These are phyloP conservation scores for Phycodurus eques DNA, from an alignment of 2,113 vertebrate genomes.

Conservation along the genomic window DNA sequence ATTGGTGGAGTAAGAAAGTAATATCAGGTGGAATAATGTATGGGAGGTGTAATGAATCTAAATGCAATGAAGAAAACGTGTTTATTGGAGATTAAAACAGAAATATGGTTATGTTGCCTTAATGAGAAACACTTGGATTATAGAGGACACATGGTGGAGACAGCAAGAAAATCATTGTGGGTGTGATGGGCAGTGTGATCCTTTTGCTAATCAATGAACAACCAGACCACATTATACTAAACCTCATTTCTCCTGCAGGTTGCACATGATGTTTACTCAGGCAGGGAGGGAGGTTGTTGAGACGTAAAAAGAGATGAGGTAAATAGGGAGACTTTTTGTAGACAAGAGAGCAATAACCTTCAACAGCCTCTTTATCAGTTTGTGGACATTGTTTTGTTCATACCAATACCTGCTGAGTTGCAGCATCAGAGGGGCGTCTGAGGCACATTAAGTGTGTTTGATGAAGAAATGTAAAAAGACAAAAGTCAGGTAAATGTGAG, in stretches of 20 bases:
- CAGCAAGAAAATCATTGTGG: not conserved
- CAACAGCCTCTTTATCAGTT: constrained; percentile 26
- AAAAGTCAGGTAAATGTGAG: constrained; percentile 5
- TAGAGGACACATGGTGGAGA: not conserved
- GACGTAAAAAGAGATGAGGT: not conserved
- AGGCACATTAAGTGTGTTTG: constrained; percentile 24
- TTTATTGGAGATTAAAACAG: constrained; percentile 1
- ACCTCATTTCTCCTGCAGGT: constrained; percentile 21
- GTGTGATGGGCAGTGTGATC: not conserved
- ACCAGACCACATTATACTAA: constrained; percentile 33
- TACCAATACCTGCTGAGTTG: constrained; percentile 21
- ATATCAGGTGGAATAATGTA: constrained; percentile 9
- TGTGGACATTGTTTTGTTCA: constrained; percentile 17
- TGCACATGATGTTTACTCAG: constrained; percentile 23
- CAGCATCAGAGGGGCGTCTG: not conserved
- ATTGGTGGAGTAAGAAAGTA: constrained; percentile 14
- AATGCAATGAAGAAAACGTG: constrained; percentile 3
- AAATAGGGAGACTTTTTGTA: not conserved
- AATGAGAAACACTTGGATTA: not conserved
- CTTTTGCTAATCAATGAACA: constrained; percentile 42
- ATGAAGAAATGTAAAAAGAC: constrained; percentile 19
- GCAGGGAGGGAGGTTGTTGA: constrained; percentile 1
- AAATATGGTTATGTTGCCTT: constrained; percentile 15
- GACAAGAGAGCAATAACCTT: constrained; percentile 41
- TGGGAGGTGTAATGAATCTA: constrained; percentile 1